Evolutionary conservation across 2,113 vertebrate genomes (phyloP), one percentile per base, ranked within the genome.

Genomic region (Prunella fulvescens): DNA sequence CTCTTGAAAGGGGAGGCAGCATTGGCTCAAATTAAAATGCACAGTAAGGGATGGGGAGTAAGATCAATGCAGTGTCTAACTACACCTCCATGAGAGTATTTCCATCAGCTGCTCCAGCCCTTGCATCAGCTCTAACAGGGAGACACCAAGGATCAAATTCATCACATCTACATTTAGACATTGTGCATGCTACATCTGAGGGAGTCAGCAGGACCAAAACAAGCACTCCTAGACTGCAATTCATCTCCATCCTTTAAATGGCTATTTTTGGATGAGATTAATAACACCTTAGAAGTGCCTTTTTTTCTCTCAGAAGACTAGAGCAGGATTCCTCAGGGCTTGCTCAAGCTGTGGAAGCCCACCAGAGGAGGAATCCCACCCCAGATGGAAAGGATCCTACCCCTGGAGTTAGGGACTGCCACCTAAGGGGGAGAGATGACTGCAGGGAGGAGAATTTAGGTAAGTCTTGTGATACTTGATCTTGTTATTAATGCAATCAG

Each of bases 1-100:
- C 70, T 95, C 89, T 92, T 95, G 74, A 96, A 96, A 94, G 91
- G 85, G 42, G 35, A 93, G 88, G 64, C 28, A 42, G 48, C 33
- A 73, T 26, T 93, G 88, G 83, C 77, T 94, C 77, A 81, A 81
- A 96, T 93, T 61, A 92, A 92, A 95, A 92, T 48, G 88, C 51
- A 86, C 78, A 60, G 65, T 67, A 54, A 95, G 71, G 62, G 35
- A 91, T 86, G 0, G 0, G 56, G 74, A 93, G 66, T 50, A 15
- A 86, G 83, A 93, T 95, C 92, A 96, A 93, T 90, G 90, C 85
- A 60, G 72, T 66, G 54, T 37, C 45, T 78, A 74, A 64, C 88
- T 88, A 72, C 92, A 81, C 80, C 90, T 94, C 61, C 53, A 35
- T 31, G 44, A 93, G 88, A 92, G 88, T 37, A 67, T 71, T 96